Base-by-base conservation (phyloP, 2,113 vertebrate genomes). In the Solenodon paradoxus region DNA sequence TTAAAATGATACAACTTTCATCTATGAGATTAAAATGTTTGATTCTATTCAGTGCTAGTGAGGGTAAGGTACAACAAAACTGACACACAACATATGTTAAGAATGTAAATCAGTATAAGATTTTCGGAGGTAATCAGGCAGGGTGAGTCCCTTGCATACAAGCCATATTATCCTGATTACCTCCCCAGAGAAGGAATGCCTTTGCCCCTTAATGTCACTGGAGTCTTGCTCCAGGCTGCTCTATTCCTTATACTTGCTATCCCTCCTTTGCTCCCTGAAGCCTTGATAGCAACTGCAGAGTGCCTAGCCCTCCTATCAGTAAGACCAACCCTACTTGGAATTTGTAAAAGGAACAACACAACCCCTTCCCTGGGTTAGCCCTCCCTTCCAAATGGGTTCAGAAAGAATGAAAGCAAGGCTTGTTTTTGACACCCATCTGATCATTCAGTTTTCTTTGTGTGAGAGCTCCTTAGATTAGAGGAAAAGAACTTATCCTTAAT, bases 401-500 rank as follows among this genome's bases (percentile, higher is more conserved):
- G 5, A 77, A 30, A 45, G 38, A n/a, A 79, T 7, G 22, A 77
- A 75, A 92, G 42, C 19, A 49, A 84, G 59, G 8, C 66, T 84
- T 47, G 38, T 57, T 63, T 61, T 75, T 72, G 24, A 71, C 63
- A 79, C n/a, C 74, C 47, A 13, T 74, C 86, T 75, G n/a, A 78
- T 86, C 75, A 79, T 74, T 89, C 77, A 66, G 42, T 20, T 26
- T 69, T 84, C 55, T 87, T 15, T 10, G 49, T 45, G 28, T 75
- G 72, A 74, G 35, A 88, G 20, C 20, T 93, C 51, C 86, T 88
- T 42, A 81, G 32, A 12, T 59, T 53, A 79, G 16, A 30, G 53
- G 51, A 66, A 89, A 94, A 80, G 24, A 75, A 69, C 47, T 83
- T 82, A 94, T 63, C 94, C 78, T 74, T 84, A n/a, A 26, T 40